These are phyloP conservation scores for Montipora efflorescens DNA, from an alignment of 64 coral and sea anemone species.

Conservation along the genomic window DNA sequence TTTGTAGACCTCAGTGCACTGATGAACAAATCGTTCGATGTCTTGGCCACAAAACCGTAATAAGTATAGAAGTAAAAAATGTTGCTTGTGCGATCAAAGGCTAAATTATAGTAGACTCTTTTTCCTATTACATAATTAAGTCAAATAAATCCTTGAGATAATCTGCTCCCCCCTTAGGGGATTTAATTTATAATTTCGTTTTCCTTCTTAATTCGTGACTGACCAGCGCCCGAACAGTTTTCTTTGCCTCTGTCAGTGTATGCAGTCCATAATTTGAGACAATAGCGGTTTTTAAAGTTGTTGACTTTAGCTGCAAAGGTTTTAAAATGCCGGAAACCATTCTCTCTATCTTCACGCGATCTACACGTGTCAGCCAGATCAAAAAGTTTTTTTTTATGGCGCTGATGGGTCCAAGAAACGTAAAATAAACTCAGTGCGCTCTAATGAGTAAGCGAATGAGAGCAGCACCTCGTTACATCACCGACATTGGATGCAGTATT, in stretches of 20 bases:
- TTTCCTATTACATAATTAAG: background rate
- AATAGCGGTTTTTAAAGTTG: conserved; percentile 39
- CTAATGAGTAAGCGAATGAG: background rate
- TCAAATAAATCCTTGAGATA: background rate
- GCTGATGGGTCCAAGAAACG: conserved; percentile 3
- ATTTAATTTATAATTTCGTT: background rate
- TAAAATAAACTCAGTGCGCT: conserved; percentile 35
- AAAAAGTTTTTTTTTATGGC: conserved; percentile 27
- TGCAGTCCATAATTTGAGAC: background rate
- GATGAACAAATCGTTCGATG: background rate
- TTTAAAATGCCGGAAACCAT: conserved; percentile 40
- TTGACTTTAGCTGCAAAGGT: conserved; percentile 42
- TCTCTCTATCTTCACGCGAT: conserved; percentile 41
- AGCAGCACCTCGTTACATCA: background rate
- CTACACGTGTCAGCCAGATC: conserved; percentile 48
- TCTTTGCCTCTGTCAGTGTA: conserved; percentile 5
- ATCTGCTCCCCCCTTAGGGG: background rate
- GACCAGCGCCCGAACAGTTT: background rate
- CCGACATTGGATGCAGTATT: background rate
- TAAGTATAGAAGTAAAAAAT: background rate
- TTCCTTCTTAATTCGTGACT: conserved; percentile 45
- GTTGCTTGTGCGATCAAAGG: background rate
- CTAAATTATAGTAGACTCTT: background rate
- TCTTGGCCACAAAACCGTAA: background rate
- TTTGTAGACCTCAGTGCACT: background rate